Evolutionary conservation across 2,888 invertebrate species (phyloP), one percentile per base, ranked within the genome.

Genomic region (Lithophane socia): DNA sequence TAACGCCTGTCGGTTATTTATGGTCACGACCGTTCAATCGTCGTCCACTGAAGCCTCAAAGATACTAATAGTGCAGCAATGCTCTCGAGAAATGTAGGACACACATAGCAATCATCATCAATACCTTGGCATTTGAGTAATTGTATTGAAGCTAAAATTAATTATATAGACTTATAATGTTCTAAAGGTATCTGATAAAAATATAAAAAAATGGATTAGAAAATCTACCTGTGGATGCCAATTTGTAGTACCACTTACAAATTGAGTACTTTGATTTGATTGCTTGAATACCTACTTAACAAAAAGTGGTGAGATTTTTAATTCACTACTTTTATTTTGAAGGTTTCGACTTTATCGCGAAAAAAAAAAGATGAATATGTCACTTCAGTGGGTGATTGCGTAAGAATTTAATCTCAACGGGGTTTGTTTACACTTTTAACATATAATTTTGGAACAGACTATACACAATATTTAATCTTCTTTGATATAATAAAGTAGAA

Each of bases 1-100:
- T n/a, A 44, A 29, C 61, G 12, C 21, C 16, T 13, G 54, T 73
- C 16, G 2, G 24, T 47, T 74, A 64, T 73, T 64, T 75, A 42
- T 24, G 42, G 42, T 29, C 13, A 21, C 4, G 21, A 52, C 21
- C 24, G 49, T 56, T 73, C 18, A 29, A 29, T n/a, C 8, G 29
- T 24, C 37, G 37, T 52, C 42, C 66, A 66, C 18, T 42, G 24
- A 10, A 67, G 24, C 18, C 5, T 24, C 52, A n/a, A 72, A 42
- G 5, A 10, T 13, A 49, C 49, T 3, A 24, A 21, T 60, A 49
- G 29, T 52, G 49, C 13, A 13, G 21, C 29, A 52, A 13, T 9
- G 4, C 21, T 29, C 29, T 29, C 21, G 21, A 67, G 21, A 29
- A 52, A 52, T 29, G 1, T 47, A 47, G 24, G 18, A 10, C 47